These are phyloP conservation scores for Perognathus longimembris DNA, from an alignment of 2,113 vertebrate genomes.

Conservation along the genomic window DNA sequence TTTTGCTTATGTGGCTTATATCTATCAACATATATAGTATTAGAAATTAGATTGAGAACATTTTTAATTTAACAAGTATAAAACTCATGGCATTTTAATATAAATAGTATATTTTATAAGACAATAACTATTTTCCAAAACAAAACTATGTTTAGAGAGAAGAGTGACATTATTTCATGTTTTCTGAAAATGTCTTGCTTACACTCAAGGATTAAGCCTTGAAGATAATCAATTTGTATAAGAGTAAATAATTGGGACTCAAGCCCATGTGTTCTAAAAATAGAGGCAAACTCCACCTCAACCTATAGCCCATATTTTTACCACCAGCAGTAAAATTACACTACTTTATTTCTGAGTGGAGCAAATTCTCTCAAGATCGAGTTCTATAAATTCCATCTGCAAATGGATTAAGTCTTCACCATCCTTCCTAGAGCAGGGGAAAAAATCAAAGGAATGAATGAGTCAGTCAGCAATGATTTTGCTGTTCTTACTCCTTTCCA, in stretches of 20 bases:
- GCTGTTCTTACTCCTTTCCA: neutral
- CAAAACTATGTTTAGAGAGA: neutral
- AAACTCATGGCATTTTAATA: neutral
- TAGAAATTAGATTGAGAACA: slow-evolving; percentile 39
- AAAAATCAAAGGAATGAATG: neutral
- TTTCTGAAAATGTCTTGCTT: neutral
- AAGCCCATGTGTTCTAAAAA: neutral
- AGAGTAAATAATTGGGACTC: neutral
- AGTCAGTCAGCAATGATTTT: neutral
- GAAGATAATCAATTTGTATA: neutral
- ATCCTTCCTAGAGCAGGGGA: neutral
- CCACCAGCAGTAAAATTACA: neutral
- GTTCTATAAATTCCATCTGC: neutral
- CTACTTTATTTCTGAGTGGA: neutral
- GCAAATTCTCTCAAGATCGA: neutral
- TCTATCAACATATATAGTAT: neutral
- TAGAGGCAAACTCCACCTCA: neutral
- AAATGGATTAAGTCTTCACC: neutral
- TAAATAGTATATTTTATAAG: neutral
- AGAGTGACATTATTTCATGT: neutral
- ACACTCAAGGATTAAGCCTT: neutral
- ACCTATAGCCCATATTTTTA: neutral
- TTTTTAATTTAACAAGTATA: neutral
- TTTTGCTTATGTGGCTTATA: neutral
- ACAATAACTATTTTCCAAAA: slow-evolving; percentile 9